Conservation (phyloP, 35 echinoderm and acorn worm species). For the Hemicentrotus pulcherrimus region DNA sequence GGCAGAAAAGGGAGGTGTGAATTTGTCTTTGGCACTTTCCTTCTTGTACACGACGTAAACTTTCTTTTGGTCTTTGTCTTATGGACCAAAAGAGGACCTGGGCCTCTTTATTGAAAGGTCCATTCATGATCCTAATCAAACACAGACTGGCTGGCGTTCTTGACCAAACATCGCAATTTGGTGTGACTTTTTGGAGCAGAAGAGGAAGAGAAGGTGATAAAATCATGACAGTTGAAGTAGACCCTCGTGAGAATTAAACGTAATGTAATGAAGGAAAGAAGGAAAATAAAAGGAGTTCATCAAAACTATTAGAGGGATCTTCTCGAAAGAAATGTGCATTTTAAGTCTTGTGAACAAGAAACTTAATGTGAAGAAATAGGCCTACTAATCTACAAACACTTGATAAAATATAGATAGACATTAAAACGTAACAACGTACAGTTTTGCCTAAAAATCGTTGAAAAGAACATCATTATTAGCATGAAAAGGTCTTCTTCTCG, state of each 20-base stretch:
- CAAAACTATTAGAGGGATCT: no score
- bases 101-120: not conserved
- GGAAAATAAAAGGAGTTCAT: not conserved
- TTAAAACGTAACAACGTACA: no score
- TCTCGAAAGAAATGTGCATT: no score
- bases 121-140: conserved; percentile 28
- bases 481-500: no score
- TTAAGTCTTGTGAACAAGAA: no score
- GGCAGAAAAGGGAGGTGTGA: not conserved
- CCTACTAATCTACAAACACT: no score
- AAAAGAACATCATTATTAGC: no score
- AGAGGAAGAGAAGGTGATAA: not conserved
- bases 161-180: conserved; percentile 29
- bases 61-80: not conserved
- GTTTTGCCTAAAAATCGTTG: no score
- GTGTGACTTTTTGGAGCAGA: not conserved
- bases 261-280: not conserved
- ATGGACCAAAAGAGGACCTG: not conserved
- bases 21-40: not conserved
- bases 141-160: conserved; percentile 34
- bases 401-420: no score
- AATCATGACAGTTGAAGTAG: not conserved
- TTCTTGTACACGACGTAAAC: not conserved
- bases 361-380: no score
- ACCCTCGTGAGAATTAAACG: no score